Evolutionary conservation across 2,113 vertebrate genomes (phyloP).

Genomic region (Varanus komodoensis): DNA sequence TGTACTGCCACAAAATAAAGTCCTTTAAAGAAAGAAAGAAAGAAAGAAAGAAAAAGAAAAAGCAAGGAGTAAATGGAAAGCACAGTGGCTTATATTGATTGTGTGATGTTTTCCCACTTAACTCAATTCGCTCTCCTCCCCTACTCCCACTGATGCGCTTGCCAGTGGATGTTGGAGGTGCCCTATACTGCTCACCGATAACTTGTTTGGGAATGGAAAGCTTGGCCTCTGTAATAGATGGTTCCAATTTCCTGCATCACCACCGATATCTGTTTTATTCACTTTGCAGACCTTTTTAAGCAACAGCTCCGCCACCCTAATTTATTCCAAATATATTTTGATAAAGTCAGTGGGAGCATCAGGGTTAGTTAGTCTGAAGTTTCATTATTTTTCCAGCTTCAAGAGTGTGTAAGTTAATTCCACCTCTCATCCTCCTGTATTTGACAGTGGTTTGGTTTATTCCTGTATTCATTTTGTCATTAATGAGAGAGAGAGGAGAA

Average conservation of each 20-base stretch:
- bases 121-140: constrained; percentile 53
- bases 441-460: constrained; percentile 47
- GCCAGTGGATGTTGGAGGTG: background rate
- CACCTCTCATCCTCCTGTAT: constrained; percentile 12
- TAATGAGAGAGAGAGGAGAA: constrained; percentile 40
- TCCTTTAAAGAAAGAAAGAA: constrained; percentile 29
- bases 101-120: constrained; percentile 70
- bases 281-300: constrained; percentile 63
- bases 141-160: background rate
- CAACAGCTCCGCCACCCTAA: constrained; percentile 46
- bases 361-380: constrained; percentile 42
- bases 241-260: constrained; percentile 71
- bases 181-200: constrained; percentile 44
- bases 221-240: constrained; percentile 72
- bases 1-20: constrained; percentile 71
- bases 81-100: constrained; percentile 71
- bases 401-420: constrained; percentile 13
- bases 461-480: constrained; percentile 40
- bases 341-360: constrained; percentile 57
- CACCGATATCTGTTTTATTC: constrained; percentile 64
- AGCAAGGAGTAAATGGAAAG: constrained; percentile 71
- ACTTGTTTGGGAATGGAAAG: constrained; percentile 66
- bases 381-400: constrained; percentile 51
- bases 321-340: constrained; percentile 67
- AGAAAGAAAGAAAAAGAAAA: constrained; percentile 16